Evolutionary conservation across 2,888 invertebrate genomes (phyloP), one percentile per base, ranked within the genome.

Genomic region (Heliothis peltigera): DNA sequence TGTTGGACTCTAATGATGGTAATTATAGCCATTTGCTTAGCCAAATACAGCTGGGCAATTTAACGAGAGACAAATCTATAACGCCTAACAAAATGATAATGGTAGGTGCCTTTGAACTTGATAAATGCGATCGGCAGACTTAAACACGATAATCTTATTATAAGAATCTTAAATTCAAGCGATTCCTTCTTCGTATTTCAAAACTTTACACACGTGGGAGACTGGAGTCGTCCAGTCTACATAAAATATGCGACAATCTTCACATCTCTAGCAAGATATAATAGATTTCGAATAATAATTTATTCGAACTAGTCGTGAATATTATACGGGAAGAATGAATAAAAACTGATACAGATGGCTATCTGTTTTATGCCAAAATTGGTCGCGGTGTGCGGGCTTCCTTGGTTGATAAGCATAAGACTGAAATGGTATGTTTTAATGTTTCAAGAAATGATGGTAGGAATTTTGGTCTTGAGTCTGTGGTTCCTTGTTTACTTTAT

Each of bases 261-360:
- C 84, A 86, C 86, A 63, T 85, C 75, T 65, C 89, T 79, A 69
- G 81, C 73, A 79, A 87, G 89, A 89, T 89, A 85, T 81, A 84
- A 81, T 86, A 89, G 88, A 89, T 89, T 67, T 81, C 76, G 80
- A 83, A 83, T 88, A 83, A 83, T 89, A 87, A 89, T 88, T 89
- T 88, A 89, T 88, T 86, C 82, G 79, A 74, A 82, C 84, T 89
- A 89, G 87, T 88, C 84, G 86, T 83, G 83, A 87, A 89, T 86
- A 88, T 86, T 84, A 86, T 85, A 83, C 84, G 77, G 71, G 64
- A 70, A 58, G 79, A 85, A 88, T 90, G 91, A 91, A 91, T 91
- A 90, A 91, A 90, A 90, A 87, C 84, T 79, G 84, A 88, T 88
- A 89, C 85, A 81, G 88, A 88, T 89, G 67, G 59, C 79, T 88